phyloP scores from a whole-genome alignment of 1,140 invertebrate species.

The Latrodectus geometricus region DNA sequence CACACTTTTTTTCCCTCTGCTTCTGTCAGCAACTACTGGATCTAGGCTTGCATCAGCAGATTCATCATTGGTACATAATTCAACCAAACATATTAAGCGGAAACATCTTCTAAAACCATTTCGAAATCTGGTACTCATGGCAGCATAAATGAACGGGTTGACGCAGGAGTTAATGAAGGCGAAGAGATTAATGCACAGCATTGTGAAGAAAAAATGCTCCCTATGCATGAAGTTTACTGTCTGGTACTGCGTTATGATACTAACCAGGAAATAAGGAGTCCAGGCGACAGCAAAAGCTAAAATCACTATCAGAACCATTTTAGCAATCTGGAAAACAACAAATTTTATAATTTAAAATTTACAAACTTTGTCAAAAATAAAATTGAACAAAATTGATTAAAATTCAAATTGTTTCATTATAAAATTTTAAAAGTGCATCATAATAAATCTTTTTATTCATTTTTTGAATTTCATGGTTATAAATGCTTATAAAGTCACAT shows the following conservation, averaged over 20 bases:
- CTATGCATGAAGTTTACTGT: slow-evolving; percentile 68
- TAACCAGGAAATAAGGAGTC: slow-evolving; percentile 71
- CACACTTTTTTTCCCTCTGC: neutral
- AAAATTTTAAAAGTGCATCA: no score
- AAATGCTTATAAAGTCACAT: no score
- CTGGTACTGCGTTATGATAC: slow-evolving; percentile 69
- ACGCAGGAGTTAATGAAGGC: slow-evolving; percentile 72
- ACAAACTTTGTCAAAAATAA: no score
- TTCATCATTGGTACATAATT: neutral
- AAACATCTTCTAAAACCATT: slow-evolving; percentile 64
- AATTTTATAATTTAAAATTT: no score
- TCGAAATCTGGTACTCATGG: slow-evolving; percentile 71
- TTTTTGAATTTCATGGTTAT: no score
- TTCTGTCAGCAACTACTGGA: slow-evolving; percentile 1
- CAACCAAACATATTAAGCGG: slow-evolving; percentile 21
- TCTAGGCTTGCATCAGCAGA: neutral
- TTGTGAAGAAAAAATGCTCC: slow-evolving; percentile 71
- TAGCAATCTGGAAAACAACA: slow-evolving; percentile 67
- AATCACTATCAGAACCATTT: slow-evolving; percentile 71
- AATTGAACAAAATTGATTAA: no score
- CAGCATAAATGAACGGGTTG: slow-evolving; percentile 71
- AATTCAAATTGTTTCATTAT: no score
- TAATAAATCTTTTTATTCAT: no score
- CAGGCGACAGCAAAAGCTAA: slow-evolving; percentile 69
- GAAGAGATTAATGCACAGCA: slow-evolving; percentile 71